phyloP scores from a whole-genome alignment of 1,140 invertebrate genomes.

The Drosophila ficusphila region DNA sequence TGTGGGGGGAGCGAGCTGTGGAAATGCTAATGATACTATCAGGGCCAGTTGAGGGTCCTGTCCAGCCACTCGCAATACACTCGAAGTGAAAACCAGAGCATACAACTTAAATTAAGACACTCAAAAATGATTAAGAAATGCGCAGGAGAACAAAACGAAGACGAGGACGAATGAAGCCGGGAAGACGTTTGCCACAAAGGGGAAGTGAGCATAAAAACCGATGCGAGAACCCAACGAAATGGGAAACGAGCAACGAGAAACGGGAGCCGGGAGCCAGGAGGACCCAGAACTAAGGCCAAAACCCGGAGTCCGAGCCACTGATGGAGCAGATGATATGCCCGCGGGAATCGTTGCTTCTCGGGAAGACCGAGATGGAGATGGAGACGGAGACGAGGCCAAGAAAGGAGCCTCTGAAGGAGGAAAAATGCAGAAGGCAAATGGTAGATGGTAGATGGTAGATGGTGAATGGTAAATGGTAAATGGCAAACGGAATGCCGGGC shows the following conservation, averaged over 20 bases:
- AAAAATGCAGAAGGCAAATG: too few relatives aligned
- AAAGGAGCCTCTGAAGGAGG: constrained; percentile 11
- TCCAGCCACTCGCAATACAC: constrained; percentile 23
- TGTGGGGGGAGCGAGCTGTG: constrained; percentile 12
- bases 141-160: constrained; percentile 38
- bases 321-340: constrained; percentile 81
- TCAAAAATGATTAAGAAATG: constrained; percentile 81
- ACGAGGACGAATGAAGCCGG: constrained; percentile 1
- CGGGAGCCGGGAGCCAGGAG: constrained; percentile 29
- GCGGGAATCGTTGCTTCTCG: constrained; percentile 67
- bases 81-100: constrained; percentile 67
- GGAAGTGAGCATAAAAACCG: constrained; percentile 41
- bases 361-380: constrained; percentile 55
- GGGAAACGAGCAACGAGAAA: constrained; percentile 52
- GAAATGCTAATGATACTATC: constrained; percentile 69
- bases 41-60: constrained; percentile 57
- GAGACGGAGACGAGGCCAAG: constrained; percentile 48
- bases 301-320: constrained; percentile 43
- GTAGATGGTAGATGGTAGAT: too few relatives aligned
- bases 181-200: constrained; percentile 14
- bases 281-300: constrained; percentile 17
- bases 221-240: constrained; percentile 49
- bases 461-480: too few relatives aligned
- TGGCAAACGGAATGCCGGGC: constrained; percentile 27
- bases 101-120: constrained; percentile 74